A percentile compares a stretch with the other conserved stretches of the same genome.
Evolutionary conservation across 2,888 invertebrate genomes (phyloP).

Genomic region (Thelaira solivaga): DNA sequence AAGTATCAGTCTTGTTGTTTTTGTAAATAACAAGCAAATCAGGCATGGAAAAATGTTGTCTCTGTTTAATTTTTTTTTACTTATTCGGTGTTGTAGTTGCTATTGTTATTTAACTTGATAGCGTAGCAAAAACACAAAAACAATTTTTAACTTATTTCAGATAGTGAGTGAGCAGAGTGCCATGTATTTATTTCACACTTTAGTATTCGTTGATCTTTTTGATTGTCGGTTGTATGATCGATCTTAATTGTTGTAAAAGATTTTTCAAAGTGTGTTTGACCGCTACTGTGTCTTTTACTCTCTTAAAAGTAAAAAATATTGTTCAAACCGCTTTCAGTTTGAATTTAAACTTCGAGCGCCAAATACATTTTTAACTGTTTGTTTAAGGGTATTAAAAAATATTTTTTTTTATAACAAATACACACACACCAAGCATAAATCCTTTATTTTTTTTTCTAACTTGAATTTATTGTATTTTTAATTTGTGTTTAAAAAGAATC

Average conservation of each 20-base stretch:
- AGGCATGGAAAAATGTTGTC: conserved; percentile 7
- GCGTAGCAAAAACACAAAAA: conserved; percentile 56
- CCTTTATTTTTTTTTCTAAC: no score
- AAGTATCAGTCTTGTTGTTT: conserved; percentile 6
- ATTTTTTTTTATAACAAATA: neutral
- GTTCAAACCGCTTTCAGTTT: conserved; percentile 33
- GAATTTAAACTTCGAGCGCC: conserved; percentile 57
- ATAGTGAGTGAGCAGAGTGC: no score
- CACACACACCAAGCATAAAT: neutral
- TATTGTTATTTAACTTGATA: conserved; percentile 42
- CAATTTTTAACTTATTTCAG: conserved; percentile 52
- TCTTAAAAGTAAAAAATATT: conserved; percentile 39
- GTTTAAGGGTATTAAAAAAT: no score
- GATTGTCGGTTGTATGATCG: conserved; percentile 43
- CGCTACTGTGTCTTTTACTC: neutral
- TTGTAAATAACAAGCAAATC: neutral
- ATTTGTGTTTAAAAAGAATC: no score
- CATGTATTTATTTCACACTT: conserved; percentile 12
- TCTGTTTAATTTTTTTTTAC: neutral
- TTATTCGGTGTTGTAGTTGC: neutral
- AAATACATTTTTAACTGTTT: conserved; percentile 29
- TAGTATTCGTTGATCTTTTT: conserved; percentile 28
- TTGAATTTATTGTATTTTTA: no score
- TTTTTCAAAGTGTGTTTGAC: conserved; percentile 1
- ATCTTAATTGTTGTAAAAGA: conserved; percentile 23